Conservation (phyloP, 2,888 invertebrate genomes). For the Coenonympha arcania region DNA sequence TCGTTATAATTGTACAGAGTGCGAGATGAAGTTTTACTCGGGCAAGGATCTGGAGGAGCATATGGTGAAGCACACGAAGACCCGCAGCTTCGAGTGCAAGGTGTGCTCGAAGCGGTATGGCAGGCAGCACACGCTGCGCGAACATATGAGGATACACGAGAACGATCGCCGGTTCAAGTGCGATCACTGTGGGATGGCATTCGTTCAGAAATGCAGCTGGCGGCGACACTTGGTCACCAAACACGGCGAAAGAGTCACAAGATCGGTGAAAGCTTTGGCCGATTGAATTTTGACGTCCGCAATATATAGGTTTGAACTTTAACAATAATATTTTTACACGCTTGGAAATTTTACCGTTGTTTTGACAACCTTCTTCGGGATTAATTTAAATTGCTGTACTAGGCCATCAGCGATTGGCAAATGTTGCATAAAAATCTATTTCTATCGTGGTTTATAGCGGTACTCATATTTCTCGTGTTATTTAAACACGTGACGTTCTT, state of each 20-base stretch:
- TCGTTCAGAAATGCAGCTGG: slow-evolving; percentile 35
- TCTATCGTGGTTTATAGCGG: too few relatives aligned
- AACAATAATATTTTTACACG: too few relatives aligned
- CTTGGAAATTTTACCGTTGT: too few relatives aligned
- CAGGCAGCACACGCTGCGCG: slow-evolving; percentile 29
- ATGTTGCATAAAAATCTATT: too few relatives aligned
- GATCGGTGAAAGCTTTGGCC: too few relatives aligned
- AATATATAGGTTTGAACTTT: too few relatives aligned
- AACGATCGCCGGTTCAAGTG: slow-evolving; percentile 32
- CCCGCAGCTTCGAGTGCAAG: slow-evolving; percentile 47
- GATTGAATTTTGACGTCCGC: too few relatives aligned
- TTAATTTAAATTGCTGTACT: too few relatives aligned
- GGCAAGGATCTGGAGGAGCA: slow-evolving; percentile 46
- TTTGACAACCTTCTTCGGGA: too few relatives aligned
- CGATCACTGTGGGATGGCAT: slow-evolving; percentile 31
- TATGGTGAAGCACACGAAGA: slow-evolving; percentile 48
- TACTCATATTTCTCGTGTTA: too few relatives aligned
- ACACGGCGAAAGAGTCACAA: slow-evolving; percentile 29
- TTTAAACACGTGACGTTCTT: too few relatives aligned
- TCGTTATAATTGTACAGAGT: slow-evolving; percentile 28
- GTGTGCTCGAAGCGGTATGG: slow-evolving; percentile 41
- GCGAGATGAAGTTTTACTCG: slow-evolving; percentile 43
- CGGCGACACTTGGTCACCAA: slow-evolving; percentile 35
- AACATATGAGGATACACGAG: slow-evolving; percentile 34
- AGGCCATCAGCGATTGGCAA: too few relatives aligned